These are phyloP conservation scores for Pica pica DNA, from an alignment of 2,113 vertebrate genomes.

Conservation along the genomic window DNA sequence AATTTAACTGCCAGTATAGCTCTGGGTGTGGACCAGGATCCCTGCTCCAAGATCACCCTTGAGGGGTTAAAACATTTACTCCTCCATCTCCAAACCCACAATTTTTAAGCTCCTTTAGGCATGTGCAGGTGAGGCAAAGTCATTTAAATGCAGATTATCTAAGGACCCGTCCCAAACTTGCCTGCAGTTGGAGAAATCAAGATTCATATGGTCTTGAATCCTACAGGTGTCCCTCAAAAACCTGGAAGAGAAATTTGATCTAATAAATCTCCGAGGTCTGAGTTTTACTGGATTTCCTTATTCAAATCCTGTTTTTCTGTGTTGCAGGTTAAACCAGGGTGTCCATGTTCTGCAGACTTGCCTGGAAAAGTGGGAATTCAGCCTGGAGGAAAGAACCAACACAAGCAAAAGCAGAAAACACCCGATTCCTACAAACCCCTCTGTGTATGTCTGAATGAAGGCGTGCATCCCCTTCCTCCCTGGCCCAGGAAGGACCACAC, in stretches of 20 bases:
- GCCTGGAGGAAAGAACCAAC: neutral
- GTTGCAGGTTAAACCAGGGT: neutral
- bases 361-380: neutral
- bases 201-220: neutral
- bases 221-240: neutral
- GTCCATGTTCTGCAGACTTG: neutral
- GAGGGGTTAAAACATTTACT: neutral
- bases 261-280: neutral
- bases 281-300: neutral
- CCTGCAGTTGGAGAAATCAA: neutral
- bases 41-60: neutral
- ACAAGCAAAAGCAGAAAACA: neutral
- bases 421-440: neutral
- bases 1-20: neutral
- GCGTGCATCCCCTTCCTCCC: neutral
- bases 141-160: neutral
- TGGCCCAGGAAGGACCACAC: neutral
- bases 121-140: neutral
- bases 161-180: neutral
- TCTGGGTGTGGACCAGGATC: neutral
- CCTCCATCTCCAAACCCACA: neutral
- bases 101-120: neutral
- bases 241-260: too few relatives aligned
- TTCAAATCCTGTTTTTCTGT: rapidly evolving
- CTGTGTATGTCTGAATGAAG: neutral